Conservation (phyloP, 2,113 vertebrate species). For the Felis catus region F.catus_Fca126_mat1.0 CM031417.1:69159001-69159500, state of each 20-base stretch:
- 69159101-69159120: too few species aligned
- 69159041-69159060: too few species aligned
- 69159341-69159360: not conserved
- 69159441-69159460: constrained; percentile 96
- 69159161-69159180: not conserved
- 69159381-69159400: not conserved
- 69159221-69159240: not conserved
- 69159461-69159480: constrained; percentile 90
- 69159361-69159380: not conserved
- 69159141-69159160: too few species aligned
- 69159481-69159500: constrained; percentile 81
- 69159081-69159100: too few species aligned
- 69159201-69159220: constrained; percentile 1
- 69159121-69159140: too few species aligned
- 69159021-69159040: too few species aligned
- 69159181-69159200: not conserved
- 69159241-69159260: not conserved
- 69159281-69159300: not conserved
- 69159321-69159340: not conserved
- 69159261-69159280: not conserved
- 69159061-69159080: too few species aligned
- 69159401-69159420: not conserved
- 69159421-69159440: constrained; percentile 30
- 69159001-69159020: too few species aligned
- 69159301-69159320: not conserved